These are phyloP conservation scores for Phorcus lineatus DNA, from an alignment of 2,888 invertebrate genomes.

Conservation along the genomic window DNA sequence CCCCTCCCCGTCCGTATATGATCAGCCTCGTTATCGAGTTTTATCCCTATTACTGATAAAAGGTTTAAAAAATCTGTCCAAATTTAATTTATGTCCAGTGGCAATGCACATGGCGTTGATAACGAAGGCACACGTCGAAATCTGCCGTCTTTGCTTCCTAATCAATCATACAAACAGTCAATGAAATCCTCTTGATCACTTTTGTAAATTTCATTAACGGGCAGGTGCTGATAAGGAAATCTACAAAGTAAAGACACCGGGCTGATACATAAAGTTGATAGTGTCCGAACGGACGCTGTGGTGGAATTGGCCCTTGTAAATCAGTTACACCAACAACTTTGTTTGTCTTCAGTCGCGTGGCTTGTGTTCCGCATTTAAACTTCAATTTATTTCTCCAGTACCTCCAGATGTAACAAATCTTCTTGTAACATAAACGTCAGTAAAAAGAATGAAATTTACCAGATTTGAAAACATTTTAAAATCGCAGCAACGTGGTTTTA, in stretches of 20 bases:
- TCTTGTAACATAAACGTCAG: too few relatives aligned
- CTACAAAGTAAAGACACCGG: background rate
- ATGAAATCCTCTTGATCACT: conserved; percentile 11
- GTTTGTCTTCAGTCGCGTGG: background rate
- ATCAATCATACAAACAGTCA: conserved; percentile 10
- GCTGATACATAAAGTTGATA: background rate
- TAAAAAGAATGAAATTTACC: too few relatives aligned
- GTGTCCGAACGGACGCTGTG: background rate
- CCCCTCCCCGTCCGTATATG: background rate
- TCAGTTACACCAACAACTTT: background rate
- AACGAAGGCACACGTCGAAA: background rate
- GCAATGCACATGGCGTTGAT: background rate
- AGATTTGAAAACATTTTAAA: too few relatives aligned
- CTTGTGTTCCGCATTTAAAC: background rate
- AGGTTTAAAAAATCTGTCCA: background rate
- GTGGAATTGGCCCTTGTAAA: conserved; percentile 5
- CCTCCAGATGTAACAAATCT: too few relatives aligned
- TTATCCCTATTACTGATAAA: conserved; percentile 16
- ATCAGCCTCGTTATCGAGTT: background rate
- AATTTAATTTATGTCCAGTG: background rate
- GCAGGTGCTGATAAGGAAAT: conserved; percentile 16
- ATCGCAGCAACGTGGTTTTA: too few relatives aligned
- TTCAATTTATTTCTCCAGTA: too few relatives aligned
- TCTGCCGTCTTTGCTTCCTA: conserved; percentile 5
- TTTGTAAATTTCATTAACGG: conserved; percentile 15